Evolutionary conservation across 1,140 invertebrate species (phyloP).

Genomic region (Mactra quadrangularis): DNA sequence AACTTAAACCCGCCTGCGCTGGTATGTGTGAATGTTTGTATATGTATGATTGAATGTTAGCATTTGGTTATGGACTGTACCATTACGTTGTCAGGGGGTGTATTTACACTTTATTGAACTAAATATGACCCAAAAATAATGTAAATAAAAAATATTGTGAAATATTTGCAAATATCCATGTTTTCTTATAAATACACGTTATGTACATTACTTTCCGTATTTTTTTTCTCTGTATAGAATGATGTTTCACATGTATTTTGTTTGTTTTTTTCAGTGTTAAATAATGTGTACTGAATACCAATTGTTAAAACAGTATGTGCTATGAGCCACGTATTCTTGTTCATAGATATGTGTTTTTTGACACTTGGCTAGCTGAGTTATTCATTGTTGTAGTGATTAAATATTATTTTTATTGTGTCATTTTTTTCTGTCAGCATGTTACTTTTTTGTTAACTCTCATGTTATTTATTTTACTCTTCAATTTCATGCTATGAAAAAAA

Average conservation of each 20-base stretch:
- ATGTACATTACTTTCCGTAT: slow-evolving; percentile 35
- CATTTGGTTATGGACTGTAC: too few relatives aligned
- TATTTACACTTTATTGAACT: slow-evolving; percentile 8
- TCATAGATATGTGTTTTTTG: slow-evolving; percentile 25
- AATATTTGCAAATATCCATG: too few relatives aligned
- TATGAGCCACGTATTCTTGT: slow-evolving; percentile 23
- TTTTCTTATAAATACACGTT: neutral
- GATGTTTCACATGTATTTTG: slow-evolving; percentile 15
- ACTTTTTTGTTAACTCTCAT: too few relatives aligned
- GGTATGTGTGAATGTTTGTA: too few relatives aligned
- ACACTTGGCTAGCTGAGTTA: slow-evolving; percentile 15
- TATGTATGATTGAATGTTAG: too few relatives aligned
- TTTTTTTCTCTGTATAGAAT: slow-evolving; percentile 18
- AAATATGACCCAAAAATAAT: slow-evolving; percentile 10
- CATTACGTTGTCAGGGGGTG: too few relatives aligned
- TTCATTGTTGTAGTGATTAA: neutral
- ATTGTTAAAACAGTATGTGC: slow-evolving; percentile 34
- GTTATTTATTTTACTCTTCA: too few relatives aligned
- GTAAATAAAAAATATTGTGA: slow-evolving; percentile 1
- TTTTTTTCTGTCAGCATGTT: neutral
- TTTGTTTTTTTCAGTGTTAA: slow-evolving; percentile 44
- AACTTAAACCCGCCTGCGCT: too few relatives aligned
- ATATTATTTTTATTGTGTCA: neutral
- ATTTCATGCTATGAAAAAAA: too few relatives aligned
- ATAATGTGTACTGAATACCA: slow-evolving; percentile 3